These are phyloP conservation scores for Colaptes auratus DNA, from an alignment of 2,113 vertebrate genomes.

Conservation along the genomic window DNA sequence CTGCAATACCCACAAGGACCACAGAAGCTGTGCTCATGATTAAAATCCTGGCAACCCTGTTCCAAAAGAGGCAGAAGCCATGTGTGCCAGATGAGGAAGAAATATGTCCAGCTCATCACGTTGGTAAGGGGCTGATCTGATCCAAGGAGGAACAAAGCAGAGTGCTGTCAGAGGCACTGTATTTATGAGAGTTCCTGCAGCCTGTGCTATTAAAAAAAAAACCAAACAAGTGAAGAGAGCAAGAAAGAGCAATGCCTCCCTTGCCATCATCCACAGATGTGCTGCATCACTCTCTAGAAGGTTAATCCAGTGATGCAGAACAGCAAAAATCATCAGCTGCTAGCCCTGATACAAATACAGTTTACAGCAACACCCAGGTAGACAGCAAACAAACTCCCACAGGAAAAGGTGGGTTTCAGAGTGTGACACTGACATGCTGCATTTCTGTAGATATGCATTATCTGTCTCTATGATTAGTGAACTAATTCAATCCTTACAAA, in stretches of 20 bases:
- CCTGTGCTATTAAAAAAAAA: background rate
- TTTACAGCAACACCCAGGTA: background rate
- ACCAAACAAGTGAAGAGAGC: background rate
- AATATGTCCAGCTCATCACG: background rate
- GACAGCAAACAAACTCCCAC: background rate
- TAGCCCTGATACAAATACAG: background rate
- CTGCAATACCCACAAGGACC: background rate
- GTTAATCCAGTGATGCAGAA: background rate
- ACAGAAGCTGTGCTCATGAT: background rate
- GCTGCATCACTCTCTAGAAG: background rate
- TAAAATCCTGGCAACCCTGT: background rate
- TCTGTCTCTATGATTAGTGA: background rate
- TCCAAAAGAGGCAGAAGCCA: background rate
- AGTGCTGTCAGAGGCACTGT: background rate
- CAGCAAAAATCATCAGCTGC: background rate
- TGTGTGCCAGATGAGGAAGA: background rate
- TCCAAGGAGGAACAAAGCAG: background rate
- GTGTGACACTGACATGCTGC: background rate
- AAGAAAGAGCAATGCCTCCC: background rate
- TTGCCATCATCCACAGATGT: background rate
- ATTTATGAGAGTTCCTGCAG: background rate
- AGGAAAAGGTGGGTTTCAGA: background rate
- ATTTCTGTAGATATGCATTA: background rate
- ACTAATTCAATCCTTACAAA: background rate
- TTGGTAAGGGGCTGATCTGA: background rate